phyloP scores from a whole-genome alignment of 2,113 vertebrate genomes.

The Numenius arquata region DNA sequence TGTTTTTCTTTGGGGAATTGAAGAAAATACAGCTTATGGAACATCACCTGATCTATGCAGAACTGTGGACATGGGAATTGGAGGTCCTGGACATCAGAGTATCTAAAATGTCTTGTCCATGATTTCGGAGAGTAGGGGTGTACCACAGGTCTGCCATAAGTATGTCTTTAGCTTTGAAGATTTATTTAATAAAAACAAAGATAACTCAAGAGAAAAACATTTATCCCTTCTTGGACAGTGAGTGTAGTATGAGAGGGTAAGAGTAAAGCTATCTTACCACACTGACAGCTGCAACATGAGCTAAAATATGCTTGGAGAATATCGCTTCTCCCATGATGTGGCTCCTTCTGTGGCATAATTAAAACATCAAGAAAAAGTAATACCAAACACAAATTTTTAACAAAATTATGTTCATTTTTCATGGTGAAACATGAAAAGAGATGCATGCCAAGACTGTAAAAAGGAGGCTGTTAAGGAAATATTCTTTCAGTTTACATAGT shows the following conservation, averaged over 20 bases:
- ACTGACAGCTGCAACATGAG: neutral
- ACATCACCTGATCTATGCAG: no score
- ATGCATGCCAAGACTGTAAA: neutral
- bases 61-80: neutral
- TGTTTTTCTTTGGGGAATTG: neutral
- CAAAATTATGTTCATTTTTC: neutral
- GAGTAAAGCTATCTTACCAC: neutral
- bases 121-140: neutral
- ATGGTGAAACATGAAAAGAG: neutral
- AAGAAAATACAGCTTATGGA: neutral
- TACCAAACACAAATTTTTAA: neutral
- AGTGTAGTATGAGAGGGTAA: neutral
- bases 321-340: neutral
- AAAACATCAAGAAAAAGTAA: neutral
- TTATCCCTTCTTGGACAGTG: neutral
- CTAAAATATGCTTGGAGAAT: neutral
- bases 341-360: neutral
- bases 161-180: neutral
- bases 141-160: neutral
- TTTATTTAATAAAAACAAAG: neutral
- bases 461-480: neutral
- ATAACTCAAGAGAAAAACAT: neutral
- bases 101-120: accelerated
- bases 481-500: neutral
- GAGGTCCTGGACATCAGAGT: neutral